Base-by-base conservation (phyloP, 2,888 invertebrate genomes). In the Philonicus albiceps region DNA sequence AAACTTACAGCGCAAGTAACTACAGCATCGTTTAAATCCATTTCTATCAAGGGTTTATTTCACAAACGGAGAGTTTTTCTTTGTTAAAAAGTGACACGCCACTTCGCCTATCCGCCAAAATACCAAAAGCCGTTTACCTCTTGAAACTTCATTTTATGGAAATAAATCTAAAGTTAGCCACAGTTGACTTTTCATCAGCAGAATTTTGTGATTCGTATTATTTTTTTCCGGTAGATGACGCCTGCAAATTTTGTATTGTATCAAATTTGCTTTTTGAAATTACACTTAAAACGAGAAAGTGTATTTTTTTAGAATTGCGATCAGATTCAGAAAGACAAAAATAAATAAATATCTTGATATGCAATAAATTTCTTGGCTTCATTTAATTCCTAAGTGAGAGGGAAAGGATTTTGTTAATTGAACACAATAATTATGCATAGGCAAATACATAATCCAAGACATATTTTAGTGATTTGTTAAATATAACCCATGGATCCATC, bases 1-100 rank as follows among this genome's bases (percentile, higher is more conserved):
- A 95, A 89, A 85, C 91, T 93, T 34, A 94, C 93, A 5, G 93
- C 93, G 91, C 95, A 95, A 0, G 93, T 93, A 64, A 95, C 89
- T 22, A 91, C 91, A 81, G 92, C 91, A 89, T 92, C 92, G 88
- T 90, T 91, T 49, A 91, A 88, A 89, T 92, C 92, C 92, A 92
- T 91, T 74, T 74, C 27, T 22, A n/a, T 8, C 3, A 64, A 64
- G 1, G 27, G 7, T 64, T 64, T 64, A 64, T 22, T 27, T 64
- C 64, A 64, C 11, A 64, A 64, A 64, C 1, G 19, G 11, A 43
- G 1, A 5, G 64, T 8, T 64, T 22, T 27, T 3, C 7, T 53
- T 16, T 3, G 40, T 3, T 43, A 13, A 43, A 43, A 3, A n/a
- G 6, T 49, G 49, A 49, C 49, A 49, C 49, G 19, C n/a, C 49